Percentiles rank a stretch among this genome's conserved stretches.
phyloP scores from a whole-genome alignment of 2,888 invertebrate genomes.

The Tenthredo amoena region DNA sequence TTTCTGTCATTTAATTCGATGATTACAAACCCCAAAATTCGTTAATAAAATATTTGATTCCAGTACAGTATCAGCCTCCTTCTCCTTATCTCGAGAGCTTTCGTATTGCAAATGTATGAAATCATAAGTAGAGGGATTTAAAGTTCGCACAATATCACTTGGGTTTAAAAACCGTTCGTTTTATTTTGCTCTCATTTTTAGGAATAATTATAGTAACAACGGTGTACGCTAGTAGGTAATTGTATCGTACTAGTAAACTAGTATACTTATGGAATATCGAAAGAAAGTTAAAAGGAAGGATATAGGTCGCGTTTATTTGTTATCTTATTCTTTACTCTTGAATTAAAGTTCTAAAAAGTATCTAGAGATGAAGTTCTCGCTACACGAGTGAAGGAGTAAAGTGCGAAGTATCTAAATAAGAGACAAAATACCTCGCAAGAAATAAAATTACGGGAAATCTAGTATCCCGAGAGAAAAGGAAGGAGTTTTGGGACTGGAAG shows the following conservation, averaged over 20 bases:
- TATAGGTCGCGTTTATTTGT: background rate
- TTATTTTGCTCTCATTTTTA: too few relatives aligned
- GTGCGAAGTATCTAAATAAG: background rate
- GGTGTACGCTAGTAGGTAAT: too few relatives aligned
- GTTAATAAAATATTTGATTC: background rate
- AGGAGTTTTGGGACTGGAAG: background rate
- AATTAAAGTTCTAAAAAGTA: background rate
- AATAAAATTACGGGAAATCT: constrained; percentile 11
- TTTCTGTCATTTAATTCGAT: background rate
- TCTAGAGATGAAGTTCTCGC: background rate
- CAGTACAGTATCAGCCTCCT: background rate
- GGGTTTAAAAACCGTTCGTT: background rate
- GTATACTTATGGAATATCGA: too few relatives aligned
- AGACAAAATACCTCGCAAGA: background rate
- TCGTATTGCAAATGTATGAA: background rate
- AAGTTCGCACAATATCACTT: background rate
- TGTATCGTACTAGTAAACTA: too few relatives aligned
- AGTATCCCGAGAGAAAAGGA: constrained; percentile 16
- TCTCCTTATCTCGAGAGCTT: background rate
- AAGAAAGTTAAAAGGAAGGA: too few relatives aligned
- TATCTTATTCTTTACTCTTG: background rate
- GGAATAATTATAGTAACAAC: too few relatives aligned
- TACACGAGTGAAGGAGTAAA: background rate
- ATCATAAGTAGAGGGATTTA: background rate
- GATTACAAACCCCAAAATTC: background rate